phyloP scores from a whole-genome alignment of 2,888 invertebrate species.

The Xestia xanthographa region DNA sequence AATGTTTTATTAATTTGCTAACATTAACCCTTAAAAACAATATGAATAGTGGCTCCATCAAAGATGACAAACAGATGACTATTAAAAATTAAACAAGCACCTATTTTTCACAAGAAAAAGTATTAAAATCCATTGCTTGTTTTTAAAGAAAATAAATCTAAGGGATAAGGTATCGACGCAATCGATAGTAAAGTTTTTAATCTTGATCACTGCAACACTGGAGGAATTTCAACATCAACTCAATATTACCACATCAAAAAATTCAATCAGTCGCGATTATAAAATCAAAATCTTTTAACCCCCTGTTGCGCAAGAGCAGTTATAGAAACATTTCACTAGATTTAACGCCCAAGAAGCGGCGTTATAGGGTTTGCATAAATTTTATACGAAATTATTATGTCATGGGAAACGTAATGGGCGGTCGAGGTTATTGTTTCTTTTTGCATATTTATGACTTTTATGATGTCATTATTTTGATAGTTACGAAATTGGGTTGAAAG shows the following conservation, averaged over 20 bases:
- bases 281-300: slow-evolving; percentile 40
- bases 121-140: neutral
- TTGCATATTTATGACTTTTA: slow-evolving; percentile 53
- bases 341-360: slow-evolving; percentile 73
- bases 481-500: slow-evolving; percentile 38
- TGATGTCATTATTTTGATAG: slow-evolving; percentile 49
- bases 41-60: slow-evolving; percentile 67
- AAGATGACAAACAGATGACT: slow-evolving; percentile 61
- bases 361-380: slow-evolving; percentile 81
- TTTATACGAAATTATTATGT: slow-evolving; percentile 72
- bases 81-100: slow-evolving; percentile 36
- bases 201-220: slow-evolving; percentile 10
- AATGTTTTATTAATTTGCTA: slow-evolving; percentile 61
- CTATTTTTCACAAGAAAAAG: slow-evolving; percentile 4
- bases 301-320: slow-evolving; percentile 69
- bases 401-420: slow-evolving; percentile 81
- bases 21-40: slow-evolving; percentile 66
- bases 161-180: neutral
- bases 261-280: slow-evolving; percentile 35
- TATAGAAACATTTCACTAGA: slow-evolving; percentile 62
- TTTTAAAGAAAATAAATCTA: neutral
- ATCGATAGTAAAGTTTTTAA: neutral
- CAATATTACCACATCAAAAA: slow-evolving; percentile 30
- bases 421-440: slow-evolving; percentile 69
- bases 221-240: slow-evolving; percentile 5